These are phyloP conservation scores for Amblyjoppa fuscipennis DNA, from an alignment of 2,888 invertebrate species.

Conservation along the genomic window DNA sequence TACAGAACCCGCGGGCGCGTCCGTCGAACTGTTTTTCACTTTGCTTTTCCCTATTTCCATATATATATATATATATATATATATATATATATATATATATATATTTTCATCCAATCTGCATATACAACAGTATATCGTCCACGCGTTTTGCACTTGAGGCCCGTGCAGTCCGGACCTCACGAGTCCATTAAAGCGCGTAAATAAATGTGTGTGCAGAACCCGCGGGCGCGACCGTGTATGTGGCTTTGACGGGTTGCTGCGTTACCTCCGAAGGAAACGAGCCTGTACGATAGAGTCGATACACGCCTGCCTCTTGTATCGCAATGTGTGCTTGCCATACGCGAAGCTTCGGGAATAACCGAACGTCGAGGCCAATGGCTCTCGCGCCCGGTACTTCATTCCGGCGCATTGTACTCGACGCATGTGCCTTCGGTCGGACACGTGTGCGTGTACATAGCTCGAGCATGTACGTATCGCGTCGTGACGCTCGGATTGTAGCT, in stretches of 20 bases:
- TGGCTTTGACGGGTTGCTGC: background rate
- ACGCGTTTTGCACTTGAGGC: conserved; percentile 46
- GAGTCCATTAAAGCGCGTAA: conserved; percentile 59
- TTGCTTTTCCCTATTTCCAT: too few relatives aligned
- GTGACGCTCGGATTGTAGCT: background rate
- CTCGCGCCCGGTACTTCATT: conserved; percentile 47
- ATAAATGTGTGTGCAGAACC: conserved; percentile 49
- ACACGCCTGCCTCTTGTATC: conserved; percentile 9
- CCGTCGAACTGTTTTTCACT: background rate
- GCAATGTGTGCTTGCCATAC: conserved; percentile 7
- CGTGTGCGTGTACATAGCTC: background rate
- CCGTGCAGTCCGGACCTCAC: conserved; percentile 20
- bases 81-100: too few relatives aligned
- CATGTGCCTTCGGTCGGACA: conserved; percentile 35
- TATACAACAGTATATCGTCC: background rate
- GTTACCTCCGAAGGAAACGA: conserved; percentile 1
- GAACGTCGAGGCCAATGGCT: conserved; percentile 46
- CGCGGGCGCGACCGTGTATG: conserved; percentile 9
- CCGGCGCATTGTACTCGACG: conserved; percentile 56
- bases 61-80: too few relatives aligned
- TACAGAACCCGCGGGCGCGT: conserved; percentile 12
- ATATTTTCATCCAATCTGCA: too few relatives aligned
- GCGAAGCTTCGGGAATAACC: conserved; percentile 55
- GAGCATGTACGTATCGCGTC: background rate
- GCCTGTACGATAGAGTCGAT: conserved; percentile 1